Percentiles rank a stretch among this genome's conserved stretches.
Evolutionary conservation across 2,888 invertebrate species (phyloP).

Genomic region (Stegana nigrithorax): DNA sequence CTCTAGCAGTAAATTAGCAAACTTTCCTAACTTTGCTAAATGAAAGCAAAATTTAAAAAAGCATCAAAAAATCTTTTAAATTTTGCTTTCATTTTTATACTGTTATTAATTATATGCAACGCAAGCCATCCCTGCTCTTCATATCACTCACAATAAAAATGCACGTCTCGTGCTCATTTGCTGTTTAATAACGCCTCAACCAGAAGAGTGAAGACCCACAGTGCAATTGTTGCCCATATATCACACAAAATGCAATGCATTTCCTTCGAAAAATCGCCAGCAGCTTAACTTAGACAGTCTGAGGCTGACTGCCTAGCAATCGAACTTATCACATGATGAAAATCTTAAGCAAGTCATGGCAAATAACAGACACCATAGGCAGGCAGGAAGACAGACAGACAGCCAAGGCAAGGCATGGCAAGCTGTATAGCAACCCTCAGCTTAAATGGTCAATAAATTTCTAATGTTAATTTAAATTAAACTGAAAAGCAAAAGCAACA

Average conservation of each 20-base stretch:
- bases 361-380: neutral
- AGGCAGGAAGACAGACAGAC: neutral
- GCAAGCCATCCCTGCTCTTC: too few species aligned
- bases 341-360: slow-evolving; percentile 33
- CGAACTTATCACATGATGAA: slow-evolving; percentile 44
- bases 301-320: neutral
- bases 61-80: too few species aligned
- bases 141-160: too few species aligned
- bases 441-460: slow-evolving; percentile 53
- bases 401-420: slow-evolving; percentile 38
- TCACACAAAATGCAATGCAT: neutral
- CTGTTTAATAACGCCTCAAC: too few species aligned
- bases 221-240: slow-evolving; percentile 1
- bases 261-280: neutral
- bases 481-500: too few species aligned
- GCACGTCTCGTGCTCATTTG: too few species aligned
- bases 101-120: too few species aligned
- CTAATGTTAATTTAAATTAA: slow-evolving; percentile 59
- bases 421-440: slow-evolving; percentile 47
- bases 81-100: too few species aligned
- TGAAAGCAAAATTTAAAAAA: too few species aligned
- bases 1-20: too few species aligned
- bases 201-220: too few species aligned
- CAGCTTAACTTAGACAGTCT: neutral
- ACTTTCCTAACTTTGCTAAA: too few species aligned